Percentiles rank a stretch among this genome's conserved stretches.
phyloP scores from a whole-genome alignment of 2,113 vertebrate genomes.

The Carassius auratus region DNA sequence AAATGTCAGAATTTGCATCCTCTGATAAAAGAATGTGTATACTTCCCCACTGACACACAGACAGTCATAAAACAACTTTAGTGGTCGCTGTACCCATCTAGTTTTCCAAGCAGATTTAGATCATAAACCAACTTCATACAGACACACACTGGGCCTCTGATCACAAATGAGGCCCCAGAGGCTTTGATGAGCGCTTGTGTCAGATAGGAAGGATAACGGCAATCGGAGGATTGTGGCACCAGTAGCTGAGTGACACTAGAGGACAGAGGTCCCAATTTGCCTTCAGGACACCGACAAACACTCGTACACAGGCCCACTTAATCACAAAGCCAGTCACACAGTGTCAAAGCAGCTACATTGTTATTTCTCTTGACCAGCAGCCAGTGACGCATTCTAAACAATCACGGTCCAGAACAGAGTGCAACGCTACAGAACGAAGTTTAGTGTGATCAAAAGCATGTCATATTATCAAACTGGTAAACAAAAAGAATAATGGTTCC shows the following conservation, averaged over 20 bases:
- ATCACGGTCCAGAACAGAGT: slow-evolving; percentile 62
- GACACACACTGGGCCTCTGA: slow-evolving; percentile 37
- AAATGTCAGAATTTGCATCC: slow-evolving; percentile 46
- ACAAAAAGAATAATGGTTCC: slow-evolving; percentile 1
- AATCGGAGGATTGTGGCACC: slow-evolving; percentile 65
- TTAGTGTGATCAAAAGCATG: slow-evolving; percentile 22
- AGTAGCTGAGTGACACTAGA: slow-evolving; percentile 68
- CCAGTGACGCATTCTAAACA: slow-evolving; percentile 61
- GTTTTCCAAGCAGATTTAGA: background rate
- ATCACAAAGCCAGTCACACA: slow-evolving; percentile 44
- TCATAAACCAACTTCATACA: slow-evolving; percentile 19
- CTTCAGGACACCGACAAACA: slow-evolving; percentile 44
- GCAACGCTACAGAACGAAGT: slow-evolving; percentile 24
- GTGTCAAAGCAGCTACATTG: slow-evolving; percentile 64
- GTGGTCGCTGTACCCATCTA: background rate
- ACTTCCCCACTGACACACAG: slow-evolving; percentile 35
- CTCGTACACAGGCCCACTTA: slow-evolving; percentile 46
- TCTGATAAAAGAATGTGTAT: slow-evolving; percentile 25
- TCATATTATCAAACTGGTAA: background rate
- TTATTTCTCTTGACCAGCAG: slow-evolving; percentile 62
- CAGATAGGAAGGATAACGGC: slow-evolving; percentile 44
- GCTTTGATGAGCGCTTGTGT: slow-evolving; percentile 37
- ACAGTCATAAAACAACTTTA: background rate
- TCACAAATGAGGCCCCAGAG: slow-evolving; percentile 63
- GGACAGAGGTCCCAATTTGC: slow-evolving; percentile 67